Percentiles rank a stretch among this genome's conserved stretches.
phyloP scores from a whole-genome alignment of 2,113 vertebrate genomes.

The Lasiurus borealis region DNA sequence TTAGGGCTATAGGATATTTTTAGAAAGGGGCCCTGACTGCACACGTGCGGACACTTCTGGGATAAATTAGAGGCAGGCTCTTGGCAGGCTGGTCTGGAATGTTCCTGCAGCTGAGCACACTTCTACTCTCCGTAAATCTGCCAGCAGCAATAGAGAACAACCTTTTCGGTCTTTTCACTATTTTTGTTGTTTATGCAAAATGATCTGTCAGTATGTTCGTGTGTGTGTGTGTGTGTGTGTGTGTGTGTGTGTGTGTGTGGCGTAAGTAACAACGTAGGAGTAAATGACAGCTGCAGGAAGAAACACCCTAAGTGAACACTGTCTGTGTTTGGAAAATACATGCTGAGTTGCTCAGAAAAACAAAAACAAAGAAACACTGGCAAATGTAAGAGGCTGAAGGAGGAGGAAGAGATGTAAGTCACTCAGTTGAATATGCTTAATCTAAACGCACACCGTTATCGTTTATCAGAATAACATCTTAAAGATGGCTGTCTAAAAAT shows the following conservation, averaged over 20 bases:
- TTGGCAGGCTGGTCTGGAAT: neutral
- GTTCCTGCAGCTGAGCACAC: neutral
- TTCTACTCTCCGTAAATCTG: neutral
- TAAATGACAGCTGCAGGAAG: fast-evolving
- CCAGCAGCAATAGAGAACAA: neutral
- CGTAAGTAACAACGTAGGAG: neutral
- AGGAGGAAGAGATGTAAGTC: neutral
- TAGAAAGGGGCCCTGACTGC: neutral
- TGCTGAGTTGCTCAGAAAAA: neutral
- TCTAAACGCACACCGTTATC: neutral
- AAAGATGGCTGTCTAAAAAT: conserved; percentile 11
- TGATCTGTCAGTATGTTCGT: neutral
- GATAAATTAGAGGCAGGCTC: neutral
- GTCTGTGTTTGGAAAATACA: neutral
- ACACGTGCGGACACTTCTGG: neutral
- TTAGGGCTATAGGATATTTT: neutral
- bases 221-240: too few relatives aligned
- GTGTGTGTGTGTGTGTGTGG: neutral
- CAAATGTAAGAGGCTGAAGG: neutral
- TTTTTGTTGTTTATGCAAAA: neutral
- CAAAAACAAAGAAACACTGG: neutral
- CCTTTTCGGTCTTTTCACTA: neutral
- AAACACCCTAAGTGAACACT: neutral
- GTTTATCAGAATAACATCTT: neutral
- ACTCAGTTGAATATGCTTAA: neutral